Percentiles rank a stretch among this genome's conserved stretches.
Evolutionary conservation across 2,113 vertebrate genomes (phyloP).

Genomic region (Calyptomena viridis): DNA sequence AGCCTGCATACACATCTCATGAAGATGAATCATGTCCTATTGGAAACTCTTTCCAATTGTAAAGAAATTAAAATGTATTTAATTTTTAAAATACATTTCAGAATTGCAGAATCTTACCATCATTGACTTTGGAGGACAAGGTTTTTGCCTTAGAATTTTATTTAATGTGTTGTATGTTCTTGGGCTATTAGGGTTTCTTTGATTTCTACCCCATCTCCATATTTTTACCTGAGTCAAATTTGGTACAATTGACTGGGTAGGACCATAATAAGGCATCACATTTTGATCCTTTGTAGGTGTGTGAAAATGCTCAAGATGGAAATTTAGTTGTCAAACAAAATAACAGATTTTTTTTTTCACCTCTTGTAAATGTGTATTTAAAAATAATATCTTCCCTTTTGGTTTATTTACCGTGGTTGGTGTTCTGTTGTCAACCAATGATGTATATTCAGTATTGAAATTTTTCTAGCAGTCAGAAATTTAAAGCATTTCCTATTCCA

Average conservation of each 20-base stretch:
- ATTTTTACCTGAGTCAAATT: neutral
- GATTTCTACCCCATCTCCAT: no score
- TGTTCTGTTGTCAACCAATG: neutral
- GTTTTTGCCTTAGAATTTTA: neutral
- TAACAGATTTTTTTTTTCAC: neutral
- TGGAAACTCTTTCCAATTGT: neutral
- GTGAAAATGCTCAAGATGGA: neutral
- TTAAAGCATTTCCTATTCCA: neutral
- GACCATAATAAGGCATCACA: neutral
- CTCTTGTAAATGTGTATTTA: neutral
- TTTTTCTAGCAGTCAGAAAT: neutral
- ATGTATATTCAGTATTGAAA: neutral
- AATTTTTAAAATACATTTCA: neutral
- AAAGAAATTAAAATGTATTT: neutral
- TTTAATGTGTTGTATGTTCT: neutral
- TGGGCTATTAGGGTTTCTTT: neutral
- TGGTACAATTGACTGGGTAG: neutral
- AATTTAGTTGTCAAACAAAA: neutral
- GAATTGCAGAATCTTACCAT: neutral
- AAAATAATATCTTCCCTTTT: neutral
- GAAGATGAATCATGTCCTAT: no score
- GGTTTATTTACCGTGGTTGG: neutral
- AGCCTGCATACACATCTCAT: no score
- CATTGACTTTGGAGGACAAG: neutral
- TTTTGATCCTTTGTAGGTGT: neutral